These are phyloP conservation scores for Hypsopygia costalis DNA, from an alignment of 2,888 invertebrate species.

Conservation along the genomic window DNA sequence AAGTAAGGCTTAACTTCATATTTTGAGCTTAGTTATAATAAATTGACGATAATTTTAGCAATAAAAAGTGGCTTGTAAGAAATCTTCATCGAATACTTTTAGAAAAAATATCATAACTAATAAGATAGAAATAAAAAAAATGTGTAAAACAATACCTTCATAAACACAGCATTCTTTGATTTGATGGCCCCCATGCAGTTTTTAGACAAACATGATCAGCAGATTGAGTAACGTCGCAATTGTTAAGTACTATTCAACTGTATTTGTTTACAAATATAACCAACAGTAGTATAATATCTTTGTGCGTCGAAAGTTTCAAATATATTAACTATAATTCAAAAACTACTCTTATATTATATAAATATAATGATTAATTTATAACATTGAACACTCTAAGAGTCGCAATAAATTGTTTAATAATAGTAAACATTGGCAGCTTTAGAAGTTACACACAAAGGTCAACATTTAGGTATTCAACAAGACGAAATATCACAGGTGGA, in stretches of 20 bases:
- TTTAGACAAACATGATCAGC: conserved; percentile 33
- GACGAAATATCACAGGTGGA: conserved; percentile 73
- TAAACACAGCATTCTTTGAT: conserved; percentile 60
- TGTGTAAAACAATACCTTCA: conserved; percentile 47
- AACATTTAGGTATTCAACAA: conserved; percentile 50
- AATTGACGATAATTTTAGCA: no score
- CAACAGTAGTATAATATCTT: conserved; percentile 29
- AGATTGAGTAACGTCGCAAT: conserved; percentile 7
- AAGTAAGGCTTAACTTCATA: no score
- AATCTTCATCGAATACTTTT: no score
- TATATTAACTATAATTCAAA: conserved; percentile 26
- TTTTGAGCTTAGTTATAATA: no score
- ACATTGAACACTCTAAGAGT: conserved; percentile 55
- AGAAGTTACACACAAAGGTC: conserved; percentile 45
- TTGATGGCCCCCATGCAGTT: conserved; percentile 74
- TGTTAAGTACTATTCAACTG: conserved; percentile 6
- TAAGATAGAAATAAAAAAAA: conserved; percentile 7
- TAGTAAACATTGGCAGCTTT: conserved; percentile 51
- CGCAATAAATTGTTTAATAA: conserved; percentile 31
- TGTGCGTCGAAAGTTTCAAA: conserved; percentile 24
- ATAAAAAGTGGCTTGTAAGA: no score
- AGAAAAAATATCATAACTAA: no score
- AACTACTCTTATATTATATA: conserved; percentile 16
- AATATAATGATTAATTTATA: conserved; percentile 31
- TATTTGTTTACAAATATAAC: conserved; percentile 10